Percentiles rank a stretch among this genome's conserved stretches.
phyloP scores from a whole-genome alignment of 2,888 invertebrate species.

The Drosophila barbarae region DNA sequence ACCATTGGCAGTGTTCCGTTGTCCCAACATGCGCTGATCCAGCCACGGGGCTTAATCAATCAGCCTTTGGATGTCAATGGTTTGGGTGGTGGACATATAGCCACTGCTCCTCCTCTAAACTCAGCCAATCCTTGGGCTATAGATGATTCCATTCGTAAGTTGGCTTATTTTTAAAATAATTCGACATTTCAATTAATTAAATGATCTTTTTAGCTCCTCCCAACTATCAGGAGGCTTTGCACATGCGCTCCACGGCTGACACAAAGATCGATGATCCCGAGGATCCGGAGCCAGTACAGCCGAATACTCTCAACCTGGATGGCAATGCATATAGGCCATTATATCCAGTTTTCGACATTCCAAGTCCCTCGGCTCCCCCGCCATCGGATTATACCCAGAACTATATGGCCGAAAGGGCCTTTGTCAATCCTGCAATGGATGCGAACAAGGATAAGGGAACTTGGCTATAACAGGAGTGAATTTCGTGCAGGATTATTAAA shows the following conservation, averaged over 20 bases:
- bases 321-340: conserved; percentile 63
- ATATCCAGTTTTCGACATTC: conserved; percentile 74
- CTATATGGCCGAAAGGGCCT: conserved; percentile 28
- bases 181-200: neutral
- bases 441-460: conserved; percentile 52
- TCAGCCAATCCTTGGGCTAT: conserved; percentile 51
- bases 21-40: conserved; percentile 35
- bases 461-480: conserved; percentile 47
- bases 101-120: conserved; percentile 34
- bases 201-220: conserved; percentile 69
- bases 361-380: conserved; percentile 49
- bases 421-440: conserved; percentile 39
- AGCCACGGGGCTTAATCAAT: conserved; percentile 25
- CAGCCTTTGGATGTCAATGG: conserved; percentile 31
- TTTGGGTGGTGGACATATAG: conserved; percentile 3
- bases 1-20: conserved; percentile 77
- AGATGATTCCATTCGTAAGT: conserved; percentile 59
- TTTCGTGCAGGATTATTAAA: neutral
- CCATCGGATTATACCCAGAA: conserved; percentile 21
- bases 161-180: neutral
- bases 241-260: conserved; percentile 54
- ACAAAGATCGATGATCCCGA: conserved; percentile 1
- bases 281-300: conserved; percentile 28
- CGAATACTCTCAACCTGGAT: conserved; percentile 54
- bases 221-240: conserved; percentile 74